These are phyloP conservation scores for Leptinotarsa lineolata DNA, from an alignment of 1,140 invertebrate genomes.

Conservation along the genomic window DNA sequence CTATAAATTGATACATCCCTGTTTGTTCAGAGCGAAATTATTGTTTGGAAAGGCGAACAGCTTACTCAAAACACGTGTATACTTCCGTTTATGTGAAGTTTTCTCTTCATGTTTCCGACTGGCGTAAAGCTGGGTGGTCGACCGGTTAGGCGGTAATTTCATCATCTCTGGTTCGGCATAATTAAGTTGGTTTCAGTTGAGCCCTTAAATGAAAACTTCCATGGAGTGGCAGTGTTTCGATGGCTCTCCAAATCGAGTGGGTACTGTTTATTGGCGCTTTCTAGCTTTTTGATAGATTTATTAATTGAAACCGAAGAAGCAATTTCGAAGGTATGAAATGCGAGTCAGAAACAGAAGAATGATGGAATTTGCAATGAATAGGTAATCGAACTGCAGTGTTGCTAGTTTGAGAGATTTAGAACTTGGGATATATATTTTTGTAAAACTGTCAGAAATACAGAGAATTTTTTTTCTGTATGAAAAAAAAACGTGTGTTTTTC, in stretches of 20 bases:
- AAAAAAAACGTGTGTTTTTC: too few species aligned
- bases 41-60: slow-evolving; percentile 20
- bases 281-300: too few species aligned
- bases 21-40: slow-evolving; percentile 21
- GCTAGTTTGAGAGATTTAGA: too few species aligned
- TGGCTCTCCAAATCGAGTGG: not conserved
- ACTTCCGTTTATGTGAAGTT: slow-evolving; percentile 15
- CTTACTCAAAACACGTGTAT: slow-evolving; percentile 17
- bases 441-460: too few species aligned
- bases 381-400: too few species aligned
- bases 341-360: too few species aligned
- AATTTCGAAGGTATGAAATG: too few species aligned
- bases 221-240: not conserved
- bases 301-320: too few species aligned
- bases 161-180: slow-evolving; percentile 9
- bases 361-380: too few species aligned
- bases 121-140: slow-evolving; percentile 17
- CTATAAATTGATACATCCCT: not conserved
- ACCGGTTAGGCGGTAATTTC: slow-evolving; percentile 7
- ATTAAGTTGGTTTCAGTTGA: not conserved
- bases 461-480: too few species aligned
- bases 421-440: too few species aligned
- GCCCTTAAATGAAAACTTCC: not conserved
- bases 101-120: slow-evolving; percentile 17
- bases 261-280: too few species aligned